These are phyloP conservation scores for Lasiommata megera DNA, from an alignment of 2,888 invertebrate genomes.

Conservation along the genomic window DNA sequence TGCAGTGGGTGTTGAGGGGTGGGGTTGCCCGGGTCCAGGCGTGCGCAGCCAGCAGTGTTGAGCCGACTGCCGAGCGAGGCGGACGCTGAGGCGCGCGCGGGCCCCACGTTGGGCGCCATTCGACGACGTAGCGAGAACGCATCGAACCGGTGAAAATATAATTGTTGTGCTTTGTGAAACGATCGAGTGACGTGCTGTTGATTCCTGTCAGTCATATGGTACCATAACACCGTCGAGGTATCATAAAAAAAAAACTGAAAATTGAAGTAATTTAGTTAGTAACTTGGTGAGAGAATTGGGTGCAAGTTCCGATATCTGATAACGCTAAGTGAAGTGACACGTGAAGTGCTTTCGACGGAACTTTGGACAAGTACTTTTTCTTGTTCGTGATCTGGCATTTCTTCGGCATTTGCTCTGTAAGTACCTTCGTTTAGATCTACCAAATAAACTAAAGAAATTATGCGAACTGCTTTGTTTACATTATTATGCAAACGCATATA, in stretches of 20 bases:
- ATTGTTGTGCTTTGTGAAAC: constrained; percentile 35
- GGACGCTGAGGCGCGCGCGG: constrained; percentile 41
- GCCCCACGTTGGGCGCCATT: constrained; percentile 64
- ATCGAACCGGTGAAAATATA: constrained; percentile 21
- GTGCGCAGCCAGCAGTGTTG: constrained; percentile 73
- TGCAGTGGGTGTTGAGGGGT: constrained; percentile 49
- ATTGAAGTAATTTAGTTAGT: constrained; percentile 6
- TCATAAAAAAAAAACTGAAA: constrained; percentile 16
- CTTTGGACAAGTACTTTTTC: constrained; percentile 33
- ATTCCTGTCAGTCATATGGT: background rate
- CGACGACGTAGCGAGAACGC: constrained; percentile 37
- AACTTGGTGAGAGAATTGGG: constrained; percentile 26
- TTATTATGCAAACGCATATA: too few species aligned
- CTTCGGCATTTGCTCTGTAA: constrained; percentile 38
- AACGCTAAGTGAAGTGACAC: constrained; percentile 50
- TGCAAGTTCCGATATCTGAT: constrained; percentile 33
- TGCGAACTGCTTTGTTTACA: too few species aligned
- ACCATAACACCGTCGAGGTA: background rate
- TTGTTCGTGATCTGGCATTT: constrained; percentile 26
- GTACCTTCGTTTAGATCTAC: constrained; percentile 26
- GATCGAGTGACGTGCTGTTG: constrained; percentile 34
- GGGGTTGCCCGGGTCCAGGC: constrained; percentile 69
- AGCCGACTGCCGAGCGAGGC: constrained; percentile 49
- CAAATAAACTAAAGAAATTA: too few species aligned
- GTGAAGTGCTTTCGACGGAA: constrained; percentile 38